Percentiles rank a stretch among this genome's conserved stretches.
phyloP scores from a whole-genome alignment of 2,797 vertebrate genomes.

The Rhinella marina region DNA sequence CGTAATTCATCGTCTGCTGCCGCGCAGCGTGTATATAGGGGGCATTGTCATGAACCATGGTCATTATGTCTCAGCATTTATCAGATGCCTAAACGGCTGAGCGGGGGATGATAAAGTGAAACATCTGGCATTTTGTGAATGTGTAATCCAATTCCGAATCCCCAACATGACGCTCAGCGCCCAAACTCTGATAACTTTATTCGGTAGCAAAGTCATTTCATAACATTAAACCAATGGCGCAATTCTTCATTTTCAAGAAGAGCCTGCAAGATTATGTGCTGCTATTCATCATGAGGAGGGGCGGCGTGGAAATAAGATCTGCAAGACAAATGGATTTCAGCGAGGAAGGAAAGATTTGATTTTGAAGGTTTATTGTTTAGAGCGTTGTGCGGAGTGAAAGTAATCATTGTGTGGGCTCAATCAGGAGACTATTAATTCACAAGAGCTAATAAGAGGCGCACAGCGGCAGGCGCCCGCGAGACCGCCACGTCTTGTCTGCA shows the following conservation, averaged over 20 bases:
- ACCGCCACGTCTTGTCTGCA: neutral
- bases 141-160: conserved; percentile 43
- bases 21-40: conserved; percentile 36
- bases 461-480: neutral
- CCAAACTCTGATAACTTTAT: conserved; percentile 46
- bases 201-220: conserved; percentile 35
- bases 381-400: neutral
- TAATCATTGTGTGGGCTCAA: conserved; percentile 25
- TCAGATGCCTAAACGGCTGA: conserved; percentile 57
- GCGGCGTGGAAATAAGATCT: conserved; percentile 28
- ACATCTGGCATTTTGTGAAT: conserved; percentile 51
- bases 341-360: neutral
- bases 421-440: conserved; percentile 10
- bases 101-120: conserved; percentile 48
- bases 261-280: conserved; percentile 36
- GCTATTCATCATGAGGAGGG: conserved; percentile 37
- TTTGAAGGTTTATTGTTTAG: conserved; percentile 25
- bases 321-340: conserved; percentile 25
- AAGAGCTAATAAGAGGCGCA: neutral
- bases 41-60: conserved; percentile 47
- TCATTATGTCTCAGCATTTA: conserved; percentile 58
- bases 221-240: conserved; percentile 35
- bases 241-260: conserved; percentile 42
- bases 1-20: conserved; percentile 42
- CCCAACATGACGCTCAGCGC: conserved; percentile 32